A percentile compares a stretch with the other conserved stretches of the same genome.
phyloP scores from a whole-genome alignment of 2,888 invertebrate genomes.

The Muscina levida region DNA sequence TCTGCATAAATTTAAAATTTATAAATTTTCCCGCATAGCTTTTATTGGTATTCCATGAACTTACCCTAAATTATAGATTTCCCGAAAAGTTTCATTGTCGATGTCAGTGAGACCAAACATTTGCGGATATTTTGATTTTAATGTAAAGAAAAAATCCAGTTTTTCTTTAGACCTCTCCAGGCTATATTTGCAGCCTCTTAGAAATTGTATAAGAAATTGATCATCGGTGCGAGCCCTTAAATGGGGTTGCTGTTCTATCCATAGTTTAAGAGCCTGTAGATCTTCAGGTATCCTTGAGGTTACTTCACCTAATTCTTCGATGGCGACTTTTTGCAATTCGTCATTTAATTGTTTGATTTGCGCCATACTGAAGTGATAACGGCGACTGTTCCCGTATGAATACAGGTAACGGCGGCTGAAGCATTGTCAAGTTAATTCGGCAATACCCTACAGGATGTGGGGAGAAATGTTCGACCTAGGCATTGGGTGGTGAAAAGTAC shows the following conservation, averaged over 20 bases:
- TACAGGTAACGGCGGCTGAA: too few relatives aligned
- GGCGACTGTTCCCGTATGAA: too few relatives aligned
- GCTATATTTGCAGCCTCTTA: slow-evolving; percentile 85
- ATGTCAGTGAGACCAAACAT: slow-evolving; percentile 76
- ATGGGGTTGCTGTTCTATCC: slow-evolving; percentile 81
- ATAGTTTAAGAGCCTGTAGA: slow-evolving; percentile 79
- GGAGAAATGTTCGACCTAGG: too few relatives aligned
- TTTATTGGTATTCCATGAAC: slow-evolving; percentile 19
- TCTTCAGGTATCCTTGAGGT: slow-evolving; percentile 74
- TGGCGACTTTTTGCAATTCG: slow-evolving; percentile 48
- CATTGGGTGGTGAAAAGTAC: too few relatives aligned
- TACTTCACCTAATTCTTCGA: slow-evolving; percentile 75
- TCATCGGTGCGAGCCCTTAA: slow-evolving; percentile 79
- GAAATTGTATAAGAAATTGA: slow-evolving; percentile 83
- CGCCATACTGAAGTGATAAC: slow-evolving; percentile 80
- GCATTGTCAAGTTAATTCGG: too few relatives aligned
- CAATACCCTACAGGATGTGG: too few relatives aligned
- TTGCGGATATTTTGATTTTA: slow-evolving; percentile 72
- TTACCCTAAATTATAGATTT: slow-evolving; percentile 73
- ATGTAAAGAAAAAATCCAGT: slow-evolving; percentile 82
- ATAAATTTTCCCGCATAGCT: not conserved
- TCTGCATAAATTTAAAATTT: slow-evolving; percentile 63
- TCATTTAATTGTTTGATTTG: slow-evolving; percentile 47
- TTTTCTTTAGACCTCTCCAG: slow-evolving; percentile 84
- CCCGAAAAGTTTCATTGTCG: slow-evolving; percentile 70